These are phyloP conservation scores for Batillaria attramentaria DNA, from an alignment of 1,140 invertebrate species.

Conservation along the genomic window DNA sequence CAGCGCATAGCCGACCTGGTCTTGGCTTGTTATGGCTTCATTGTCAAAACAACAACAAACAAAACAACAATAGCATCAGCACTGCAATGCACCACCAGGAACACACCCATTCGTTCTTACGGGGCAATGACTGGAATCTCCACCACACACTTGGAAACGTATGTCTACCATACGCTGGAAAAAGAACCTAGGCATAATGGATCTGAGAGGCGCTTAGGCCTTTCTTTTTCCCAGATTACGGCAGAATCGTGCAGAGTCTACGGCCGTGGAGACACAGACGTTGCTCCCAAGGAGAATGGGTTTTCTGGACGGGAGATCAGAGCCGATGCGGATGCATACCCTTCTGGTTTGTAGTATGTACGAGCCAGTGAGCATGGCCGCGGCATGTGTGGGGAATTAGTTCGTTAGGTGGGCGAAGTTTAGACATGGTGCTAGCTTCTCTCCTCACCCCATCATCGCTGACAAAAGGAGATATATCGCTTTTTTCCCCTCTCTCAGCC, in stretches of 20 bases:
- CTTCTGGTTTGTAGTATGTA: background rate
- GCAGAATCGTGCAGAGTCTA: background rate
- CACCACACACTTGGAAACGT: too few species aligned
- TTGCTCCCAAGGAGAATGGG: background rate
- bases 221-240: too few species aligned
- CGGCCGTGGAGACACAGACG: background rate
- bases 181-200: too few species aligned
- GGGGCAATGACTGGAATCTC: too few species aligned
- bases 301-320: background rate
- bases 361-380: background rate
- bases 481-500: background rate
- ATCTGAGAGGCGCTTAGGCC: too few species aligned
- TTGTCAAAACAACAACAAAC: too few species aligned
- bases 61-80: too few species aligned
- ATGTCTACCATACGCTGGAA: too few species aligned
- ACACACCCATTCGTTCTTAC: too few species aligned
- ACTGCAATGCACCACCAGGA: too few species aligned
- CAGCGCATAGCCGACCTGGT: too few species aligned
- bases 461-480: background rate
- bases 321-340: background rate
- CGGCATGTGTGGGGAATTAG: background rate
- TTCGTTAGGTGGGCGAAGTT: constrained; percentile 17
- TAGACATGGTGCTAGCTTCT: background rate
- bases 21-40: too few species aligned
- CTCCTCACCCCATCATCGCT: constrained; percentile 5